Conservation (phyloP, 2,888 invertebrate genomes). For the Drosophila rubida region DNA sequence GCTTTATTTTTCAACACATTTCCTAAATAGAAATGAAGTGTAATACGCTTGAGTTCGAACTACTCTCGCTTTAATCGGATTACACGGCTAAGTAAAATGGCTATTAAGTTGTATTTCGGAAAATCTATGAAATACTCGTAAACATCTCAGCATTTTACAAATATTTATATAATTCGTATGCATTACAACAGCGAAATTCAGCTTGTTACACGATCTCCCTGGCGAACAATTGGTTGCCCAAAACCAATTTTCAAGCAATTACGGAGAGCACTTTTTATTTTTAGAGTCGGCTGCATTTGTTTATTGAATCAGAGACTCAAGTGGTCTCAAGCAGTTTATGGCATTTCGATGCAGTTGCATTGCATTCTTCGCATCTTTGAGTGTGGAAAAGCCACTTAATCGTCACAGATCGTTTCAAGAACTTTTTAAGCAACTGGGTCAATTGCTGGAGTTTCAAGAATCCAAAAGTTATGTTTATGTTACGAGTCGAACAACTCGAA, state of each 20-base stretch:
- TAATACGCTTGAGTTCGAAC: not conserved
- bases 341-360: slow-evolving; percentile 45
- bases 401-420: slow-evolving; percentile 44
- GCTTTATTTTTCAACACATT: not conserved
- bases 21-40: not conserved
- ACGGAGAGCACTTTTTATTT: slow-evolving; percentile 6
- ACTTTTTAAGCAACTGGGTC: slow-evolving; percentile 47
- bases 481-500: slow-evolving; percentile 36
- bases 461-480: slow-evolving; percentile 57
- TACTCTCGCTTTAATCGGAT: not conserved
- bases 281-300: slow-evolving; percentile 24
- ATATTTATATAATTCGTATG: not conserved
- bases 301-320: slow-evolving; percentile 37
- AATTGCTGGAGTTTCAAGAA: slow-evolving; percentile 53
- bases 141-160: not conserved
- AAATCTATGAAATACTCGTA: not conserved
- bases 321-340: slow-evolving; percentile 49
- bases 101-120: not conserved
- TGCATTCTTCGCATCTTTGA: slow-evolving; percentile 35
- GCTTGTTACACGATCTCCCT: slow-evolving; percentile 18
- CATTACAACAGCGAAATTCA: not conserved
- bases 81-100: not conserved
- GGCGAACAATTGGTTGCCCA: slow-evolving; percentile 9
- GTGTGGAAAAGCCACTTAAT: slow-evolving; percentile 70
- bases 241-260: slow-evolving; percentile 44